A percentile compares a stretch with the other conserved stretches of the same genome.
Conservation (phyloP, 1,140 invertebrate genomes). For the Drosophila malerkotliana region DNA sequence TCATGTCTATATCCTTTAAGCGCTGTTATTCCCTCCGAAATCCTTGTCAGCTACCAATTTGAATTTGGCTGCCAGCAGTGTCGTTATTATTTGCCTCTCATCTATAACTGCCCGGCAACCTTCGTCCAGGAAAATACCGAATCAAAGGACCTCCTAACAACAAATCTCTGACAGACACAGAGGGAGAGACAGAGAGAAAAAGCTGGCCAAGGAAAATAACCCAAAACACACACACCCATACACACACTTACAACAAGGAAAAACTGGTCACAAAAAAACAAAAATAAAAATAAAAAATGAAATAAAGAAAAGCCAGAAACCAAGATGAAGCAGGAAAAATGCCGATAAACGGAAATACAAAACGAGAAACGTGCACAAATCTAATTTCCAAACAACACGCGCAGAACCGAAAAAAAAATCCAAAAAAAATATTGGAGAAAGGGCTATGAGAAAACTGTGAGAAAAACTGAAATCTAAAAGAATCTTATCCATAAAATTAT, state of each 20-base stretch:
- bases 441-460: constrained; percentile 9
- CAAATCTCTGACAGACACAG: constrained; percentile 41
- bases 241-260: background rate
- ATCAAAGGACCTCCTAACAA: constrained; percentile 39
- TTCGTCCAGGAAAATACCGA: constrained; percentile 18
- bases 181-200: constrained; percentile 21
- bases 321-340: constrained; percentile 55
- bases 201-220: constrained; percentile 29
- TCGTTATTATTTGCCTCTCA: constrained; percentile 35
- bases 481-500: constrained; percentile 8
- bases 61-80: constrained; percentile 38
- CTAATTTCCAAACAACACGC: constrained; percentile 81
- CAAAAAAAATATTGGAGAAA: constrained; percentile 1
- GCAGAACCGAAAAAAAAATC: constrained; percentile 36
- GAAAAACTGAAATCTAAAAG: constrained; percentile 28
- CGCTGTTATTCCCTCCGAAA: constrained; percentile 9
- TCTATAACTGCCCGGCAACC: constrained; percentile 41
- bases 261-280: background rate
- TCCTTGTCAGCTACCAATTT: constrained; percentile 37
- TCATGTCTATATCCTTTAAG: background rate
- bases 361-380: constrained; percentile 82
- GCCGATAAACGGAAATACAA: constrained; percentile 79
- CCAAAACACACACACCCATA: constrained; percentile 1
- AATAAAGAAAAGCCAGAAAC: constrained; percentile 3
- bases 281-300: background rate